Base-by-base conservation (phyloP, 2,797 vertebrate species). In the Vultur gryphus region DNA sequence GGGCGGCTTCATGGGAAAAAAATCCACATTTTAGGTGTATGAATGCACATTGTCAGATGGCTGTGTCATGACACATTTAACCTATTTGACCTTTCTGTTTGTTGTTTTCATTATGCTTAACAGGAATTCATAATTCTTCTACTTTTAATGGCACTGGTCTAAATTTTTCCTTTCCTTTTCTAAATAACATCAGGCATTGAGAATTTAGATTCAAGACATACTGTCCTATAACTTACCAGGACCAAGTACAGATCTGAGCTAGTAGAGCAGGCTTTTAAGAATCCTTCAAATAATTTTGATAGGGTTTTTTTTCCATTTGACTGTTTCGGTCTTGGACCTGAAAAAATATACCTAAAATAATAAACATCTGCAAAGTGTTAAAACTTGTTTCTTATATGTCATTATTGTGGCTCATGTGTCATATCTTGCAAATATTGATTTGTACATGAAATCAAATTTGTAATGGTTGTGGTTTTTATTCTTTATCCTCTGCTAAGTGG, bases 401-500 rank as follows among this genome's bases (percentile, higher is more conserved):
- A 29, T 69, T 81, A 65, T 12, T 54, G 31, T 43, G n/a, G 37
- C 41, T 87, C 1, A 0, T 75, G 49, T 65, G 81, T 84, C 52
- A 8, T 78, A 59, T 49, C 64, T 85, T 92, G 41, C 75, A 93
- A 73, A 58, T 83, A 96, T 83, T 61, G 93, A 96, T 92, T 91
- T 70, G 33, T 52, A 70, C 29, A 39, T 77, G 29, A 89, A 77
- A 73, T 87, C 52, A 93, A 71, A 87, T 85, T 91, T 87, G 10
- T 85, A 94, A 73, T 61, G 44, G 71, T 41, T 91, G 20, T 85
- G 75, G 0, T 13, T 83, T 89, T 90, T 93, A 54, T 66, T 92
- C 44, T 73, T 96, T 84, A 93, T 91, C 77, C 10, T 91, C 29
- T 87, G 25, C 64, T 96, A 96, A 95, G 71, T 95, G 64, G 51